These are phyloP conservation scores for Micronycteris hirsuta DNA, from an alignment of 2,113 vertebrate genomes.

Conservation along the genomic window DNA sequence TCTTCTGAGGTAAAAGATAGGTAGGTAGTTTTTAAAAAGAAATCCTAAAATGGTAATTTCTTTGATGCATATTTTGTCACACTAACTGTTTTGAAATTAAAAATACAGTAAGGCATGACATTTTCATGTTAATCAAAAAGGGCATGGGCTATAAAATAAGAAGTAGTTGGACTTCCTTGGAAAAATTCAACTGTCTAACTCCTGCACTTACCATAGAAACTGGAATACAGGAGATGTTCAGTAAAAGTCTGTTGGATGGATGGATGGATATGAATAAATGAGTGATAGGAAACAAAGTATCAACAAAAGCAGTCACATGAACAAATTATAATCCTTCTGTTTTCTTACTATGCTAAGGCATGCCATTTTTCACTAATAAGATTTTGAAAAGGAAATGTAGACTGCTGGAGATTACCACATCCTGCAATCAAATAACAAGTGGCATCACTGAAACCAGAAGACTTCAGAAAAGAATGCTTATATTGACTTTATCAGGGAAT, in stretches of 20 bases:
- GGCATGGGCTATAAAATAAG: constrained; percentile 22
- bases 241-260: not conserved
- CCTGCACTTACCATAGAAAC: not conserved
- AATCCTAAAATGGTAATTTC: not conserved
- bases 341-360: not conserved
- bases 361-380: not conserved
- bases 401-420: not conserved
- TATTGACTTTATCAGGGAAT: not conserved
- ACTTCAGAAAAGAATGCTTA: not conserved
- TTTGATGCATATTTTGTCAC: not conserved
- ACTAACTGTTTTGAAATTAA: constrained; percentile 14
- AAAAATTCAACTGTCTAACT: not conserved
- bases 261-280: not conserved
- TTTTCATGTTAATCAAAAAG: constrained; percentile 23
- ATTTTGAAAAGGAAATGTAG: constrained; percentile 1
- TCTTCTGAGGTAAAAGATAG: not conserved
- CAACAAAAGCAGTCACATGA: constrained; percentile 8
- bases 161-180: not conserved
- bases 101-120: not conserved
- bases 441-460: not conserved
- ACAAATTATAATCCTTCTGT: not conserved
- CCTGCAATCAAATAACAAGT: constrained; percentile 13
- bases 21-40: not conserved
- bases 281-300: not conserved
- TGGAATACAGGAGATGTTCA: not conserved